Conservation (phyloP, 53 echinoderm and acorn worm genomes). For the Henricia sp. region DNA sequence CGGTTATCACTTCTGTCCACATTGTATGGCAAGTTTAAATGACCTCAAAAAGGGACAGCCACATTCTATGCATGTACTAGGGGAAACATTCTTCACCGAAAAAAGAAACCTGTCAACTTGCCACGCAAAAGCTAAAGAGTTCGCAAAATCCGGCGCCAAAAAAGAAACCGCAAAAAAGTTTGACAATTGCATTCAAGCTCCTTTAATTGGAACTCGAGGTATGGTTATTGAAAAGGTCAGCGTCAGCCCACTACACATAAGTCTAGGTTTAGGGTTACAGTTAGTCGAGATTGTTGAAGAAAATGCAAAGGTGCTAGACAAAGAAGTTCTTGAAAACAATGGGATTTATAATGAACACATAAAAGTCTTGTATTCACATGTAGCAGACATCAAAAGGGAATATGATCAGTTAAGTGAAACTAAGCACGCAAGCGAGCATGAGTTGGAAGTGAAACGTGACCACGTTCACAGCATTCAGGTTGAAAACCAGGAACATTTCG, state of each 20-base stretch:
- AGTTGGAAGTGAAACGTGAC: not conserved
- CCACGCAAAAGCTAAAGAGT: too few relatives aligned
- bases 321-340: not conserved
- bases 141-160: too few relatives aligned
- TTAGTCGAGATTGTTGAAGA: not conserved
- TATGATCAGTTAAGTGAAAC: not conserved
- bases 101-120: too few relatives aligned
- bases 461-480: not conserved
- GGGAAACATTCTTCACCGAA: too few relatives aligned
- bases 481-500: not conserved
- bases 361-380: not conserved
- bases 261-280: conserved; percentile 11
- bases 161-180: not conserved
- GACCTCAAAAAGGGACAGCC: too few relatives aligned
- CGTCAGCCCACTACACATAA: not conserved
- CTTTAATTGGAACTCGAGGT: not conserved
- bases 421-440: not conserved
- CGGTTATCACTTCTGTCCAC: too few relatives aligned
- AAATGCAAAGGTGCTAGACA: not conserved
- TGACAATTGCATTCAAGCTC: conserved; percentile 11
- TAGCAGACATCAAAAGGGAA: not conserved
- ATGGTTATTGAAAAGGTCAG: not conserved
- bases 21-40: too few relatives aligned
- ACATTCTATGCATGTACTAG: too few relatives aligned
- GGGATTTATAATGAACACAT: not conserved